A percentile compares a stretch with the other conserved stretches of the same genome.
Conservation (phyloP, 2,888 invertebrate genomes). For the Schizotus pectinicornis region DNA sequence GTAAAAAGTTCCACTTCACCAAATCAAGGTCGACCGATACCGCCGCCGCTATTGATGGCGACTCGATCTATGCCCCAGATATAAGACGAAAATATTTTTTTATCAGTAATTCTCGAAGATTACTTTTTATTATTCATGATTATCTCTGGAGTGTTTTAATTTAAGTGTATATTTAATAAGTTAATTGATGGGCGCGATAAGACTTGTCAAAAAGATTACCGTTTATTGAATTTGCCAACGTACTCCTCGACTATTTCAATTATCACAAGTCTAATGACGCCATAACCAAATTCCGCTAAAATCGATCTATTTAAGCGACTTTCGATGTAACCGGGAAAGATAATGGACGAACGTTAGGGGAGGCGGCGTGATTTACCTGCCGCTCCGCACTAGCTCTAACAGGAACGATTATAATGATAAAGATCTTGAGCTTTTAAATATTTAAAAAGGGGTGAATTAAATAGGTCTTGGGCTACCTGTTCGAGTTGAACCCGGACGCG, state of each 20-base stretch:
- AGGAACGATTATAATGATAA: slow-evolving; percentile 24
- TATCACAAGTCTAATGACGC: too few species aligned
- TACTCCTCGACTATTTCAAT: too few species aligned
- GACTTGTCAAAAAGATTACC: slow-evolving; percentile 12
- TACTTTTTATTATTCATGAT: slow-evolving; percentile 25
- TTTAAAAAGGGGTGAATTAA: slow-evolving; percentile 45
- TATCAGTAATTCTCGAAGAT: slow-evolving; percentile 13
- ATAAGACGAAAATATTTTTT: slow-evolving; percentile 16
- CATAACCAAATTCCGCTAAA: too few species aligned
- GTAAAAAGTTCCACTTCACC: too few species aligned
- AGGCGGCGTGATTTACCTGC: slow-evolving; percentile 13
- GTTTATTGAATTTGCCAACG: neutral
- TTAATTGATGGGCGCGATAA: slow-evolving; percentile 1
- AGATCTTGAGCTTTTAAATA: slow-evolving; percentile 33
- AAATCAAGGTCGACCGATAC: neutral
- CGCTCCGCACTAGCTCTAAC: too few species aligned
- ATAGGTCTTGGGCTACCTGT: slow-evolving; percentile 43
- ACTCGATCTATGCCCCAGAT: neutral
- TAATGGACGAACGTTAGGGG: too few species aligned
- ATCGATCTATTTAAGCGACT: too few species aligned
- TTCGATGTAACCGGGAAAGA: too few species aligned
- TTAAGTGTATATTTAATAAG: slow-evolving; percentile 10
- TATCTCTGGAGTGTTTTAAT: slow-evolving; percentile 10
- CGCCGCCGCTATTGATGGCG: too few species aligned
- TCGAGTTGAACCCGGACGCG: slow-evolving; percentile 34